Percentiles rank a stretch among this genome's conserved stretches.
phyloP scores from a whole-genome alignment of 2,888 invertebrate species.

The Calameuta pallipes region DNA sequence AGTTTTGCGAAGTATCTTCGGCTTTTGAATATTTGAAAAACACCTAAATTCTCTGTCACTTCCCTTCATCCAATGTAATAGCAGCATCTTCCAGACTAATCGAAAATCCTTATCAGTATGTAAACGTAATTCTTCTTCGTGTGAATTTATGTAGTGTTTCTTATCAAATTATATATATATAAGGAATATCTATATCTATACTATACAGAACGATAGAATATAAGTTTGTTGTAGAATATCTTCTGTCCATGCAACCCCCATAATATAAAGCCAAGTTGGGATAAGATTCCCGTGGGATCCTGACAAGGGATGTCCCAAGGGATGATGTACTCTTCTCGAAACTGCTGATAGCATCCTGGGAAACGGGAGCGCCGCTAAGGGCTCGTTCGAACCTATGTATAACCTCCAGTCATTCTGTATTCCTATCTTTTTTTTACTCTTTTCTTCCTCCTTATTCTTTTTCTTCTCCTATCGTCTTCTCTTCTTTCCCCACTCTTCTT shows the following conservation, averaged over 20 bases:
- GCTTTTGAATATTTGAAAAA: background rate
- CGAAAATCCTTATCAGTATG: background rate
- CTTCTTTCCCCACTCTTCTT: background rate
- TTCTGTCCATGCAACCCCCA: conserved; percentile 12
- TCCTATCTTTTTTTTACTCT: conserved; percentile 20
- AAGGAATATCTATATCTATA: background rate
- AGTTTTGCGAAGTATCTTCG: background rate
- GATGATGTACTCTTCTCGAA: conserved; percentile 51
- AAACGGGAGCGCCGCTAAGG: conserved; percentile 6
- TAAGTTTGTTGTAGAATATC: background rate
- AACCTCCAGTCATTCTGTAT: conserved; percentile 16
- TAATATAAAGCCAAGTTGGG: conserved; percentile 44
- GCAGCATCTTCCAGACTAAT: background rate
- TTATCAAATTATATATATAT: background rate
- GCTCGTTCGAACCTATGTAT: background rate
- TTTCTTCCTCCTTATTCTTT: background rate
- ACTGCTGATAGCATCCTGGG: conserved; percentile 49
- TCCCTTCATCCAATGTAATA: background rate
- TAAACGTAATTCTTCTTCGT: too few relatives aligned
- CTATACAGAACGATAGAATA: background rate
- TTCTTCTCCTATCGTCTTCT: too few relatives aligned
- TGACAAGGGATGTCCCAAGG: conserved; percentile 29
- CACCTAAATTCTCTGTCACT: background rate
- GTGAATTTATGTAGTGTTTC: too few relatives aligned
- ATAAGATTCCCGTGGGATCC: conserved; percentile 49